Evolutionary conservation across 2,113 vertebrate species (phyloP), one percentile per base, ranked within the genome.

Genomic region (Cinclus cinclus): DNA sequence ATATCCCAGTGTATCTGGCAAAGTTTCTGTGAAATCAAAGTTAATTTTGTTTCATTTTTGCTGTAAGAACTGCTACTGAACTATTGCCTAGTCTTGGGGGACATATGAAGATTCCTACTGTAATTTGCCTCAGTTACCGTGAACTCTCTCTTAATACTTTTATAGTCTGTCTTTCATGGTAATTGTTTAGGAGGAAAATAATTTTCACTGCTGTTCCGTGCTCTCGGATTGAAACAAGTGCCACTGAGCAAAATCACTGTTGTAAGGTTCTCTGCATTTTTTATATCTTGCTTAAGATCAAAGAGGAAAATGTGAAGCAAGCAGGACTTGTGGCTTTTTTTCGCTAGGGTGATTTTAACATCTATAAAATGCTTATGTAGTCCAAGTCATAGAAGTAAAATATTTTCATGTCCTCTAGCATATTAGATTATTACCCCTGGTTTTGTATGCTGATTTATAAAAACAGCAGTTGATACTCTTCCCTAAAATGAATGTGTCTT

Each of bases 11-110:
- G 87, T 83, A 90, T 37, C 59, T 82, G 18, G 42, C 15, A 87
- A 79, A 95, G 76, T 76, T 73, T 85, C 53, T 76, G 28, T 77
- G 63, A 95, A 83, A 95, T 91, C 58, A 69, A 83, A 89, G 37
- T 53, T 69, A 22, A 6, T 53, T 71, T 89, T 93, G 74, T 86
- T 86, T 77, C 30, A 92, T 27, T 91, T 91, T 83, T 90, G 44
- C 17, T 70, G 7, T 62, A 41, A 85, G n/a, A 91, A 62, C 58
- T 94, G 53, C 74, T 77, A 33, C 55, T 92, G 42, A 83, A 60
- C 53, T 69, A 9, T 52, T 89, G 39, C 33, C 28, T 85, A 60
- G 25, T 92, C 84, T 87, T 86, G 39, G 60, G 83, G 71, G 59
- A 70, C 28, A 42, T 56, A 20, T 71, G 30, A 60, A 71, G 15